phyloP scores from a whole-genome alignment of 2,888 invertebrate genomes.

The Polyommatus icarus region DNA sequence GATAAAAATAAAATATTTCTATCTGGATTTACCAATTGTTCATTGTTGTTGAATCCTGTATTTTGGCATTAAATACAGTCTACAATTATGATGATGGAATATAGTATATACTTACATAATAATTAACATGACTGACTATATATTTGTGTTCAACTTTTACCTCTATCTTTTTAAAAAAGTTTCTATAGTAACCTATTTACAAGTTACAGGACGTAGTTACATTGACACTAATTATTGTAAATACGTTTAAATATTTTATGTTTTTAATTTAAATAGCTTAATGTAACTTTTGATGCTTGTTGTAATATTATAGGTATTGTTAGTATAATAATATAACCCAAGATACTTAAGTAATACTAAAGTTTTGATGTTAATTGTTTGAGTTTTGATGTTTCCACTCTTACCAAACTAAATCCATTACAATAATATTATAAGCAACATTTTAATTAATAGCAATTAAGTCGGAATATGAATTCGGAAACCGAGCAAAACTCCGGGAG shows the following conservation, averaged over 20 bases:
- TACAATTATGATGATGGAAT: too few species aligned
- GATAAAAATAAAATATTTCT: neutral
- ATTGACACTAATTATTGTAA: too few species aligned
- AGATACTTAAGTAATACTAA: neutral
- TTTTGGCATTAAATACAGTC: too few species aligned
- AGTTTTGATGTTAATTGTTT: neutral
- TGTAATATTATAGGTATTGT: neutral
- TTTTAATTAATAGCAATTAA: constrained; percentile 12
- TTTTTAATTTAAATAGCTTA: too few species aligned
- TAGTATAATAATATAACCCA: neutral
- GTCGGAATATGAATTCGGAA: constrained; percentile 1
- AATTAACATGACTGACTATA: too few species aligned
- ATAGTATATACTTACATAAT: too few species aligned
- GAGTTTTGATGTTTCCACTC: neutral
- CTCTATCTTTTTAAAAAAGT: too few species aligned
- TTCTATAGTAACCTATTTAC: too few species aligned
- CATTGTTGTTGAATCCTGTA: too few species aligned
- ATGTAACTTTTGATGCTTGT: neutral
- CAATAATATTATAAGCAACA: neutral
- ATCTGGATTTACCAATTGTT: neutral
- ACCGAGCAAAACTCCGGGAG: constrained; percentile 10
- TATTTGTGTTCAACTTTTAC: too few species aligned
- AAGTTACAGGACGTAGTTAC: too few species aligned
- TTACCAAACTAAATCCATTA: neutral
- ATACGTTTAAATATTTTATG: too few species aligned